Evolutionary conservation across 2,888 invertebrate species (phyloP).

Genomic region (Microplitis manilae): DNA sequence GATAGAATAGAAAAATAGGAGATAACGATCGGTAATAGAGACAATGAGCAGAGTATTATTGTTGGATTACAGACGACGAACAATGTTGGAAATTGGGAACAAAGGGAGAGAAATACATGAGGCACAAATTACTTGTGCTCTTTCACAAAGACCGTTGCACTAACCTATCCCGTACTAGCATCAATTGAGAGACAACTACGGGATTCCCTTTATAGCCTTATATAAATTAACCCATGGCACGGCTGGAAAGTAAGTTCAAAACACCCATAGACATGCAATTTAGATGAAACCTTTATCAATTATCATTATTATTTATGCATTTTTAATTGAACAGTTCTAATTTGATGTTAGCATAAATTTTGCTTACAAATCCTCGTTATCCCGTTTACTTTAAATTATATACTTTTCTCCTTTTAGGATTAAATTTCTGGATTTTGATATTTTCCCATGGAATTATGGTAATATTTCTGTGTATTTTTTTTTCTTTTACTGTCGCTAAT

Average conservation of each 20-base stretch:
- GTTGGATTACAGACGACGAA: conserved; percentile 43
- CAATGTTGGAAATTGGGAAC: conserved; percentile 36
- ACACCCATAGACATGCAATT: neutral
- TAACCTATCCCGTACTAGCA: conserved; percentile 37
- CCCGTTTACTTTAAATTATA: neutral
- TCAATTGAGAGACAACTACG: conserved; percentile 36
- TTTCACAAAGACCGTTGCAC: conserved; percentile 38
- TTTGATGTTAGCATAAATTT: too few species aligned
- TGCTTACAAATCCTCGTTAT: too few species aligned
- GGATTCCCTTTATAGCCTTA: conserved; percentile 42
- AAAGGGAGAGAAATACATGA: conserved; percentile 31
- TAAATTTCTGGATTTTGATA: conserved; percentile 9
- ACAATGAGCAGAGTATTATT: conserved; percentile 26
- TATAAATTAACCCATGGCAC: conserved; percentile 63
- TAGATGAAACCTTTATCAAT: too few species aligned
- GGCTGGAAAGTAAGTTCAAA: conserved; percentile 66
- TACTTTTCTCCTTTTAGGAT: conserved; percentile 9
- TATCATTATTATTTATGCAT: too few species aligned
- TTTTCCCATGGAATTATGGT: neutral
- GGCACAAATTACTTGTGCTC: conserved; percentile 28
- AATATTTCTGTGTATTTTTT: neutral
- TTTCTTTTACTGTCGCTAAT: neutral
- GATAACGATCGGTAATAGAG: neutral
- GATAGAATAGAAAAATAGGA: neutral
- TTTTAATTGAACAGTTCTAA: too few species aligned